Evolutionary conservation across 2,888 invertebrate species (phyloP), one percentile per base, ranked within the genome.

Genomic region (Drosophila melanosoma): DNA sequence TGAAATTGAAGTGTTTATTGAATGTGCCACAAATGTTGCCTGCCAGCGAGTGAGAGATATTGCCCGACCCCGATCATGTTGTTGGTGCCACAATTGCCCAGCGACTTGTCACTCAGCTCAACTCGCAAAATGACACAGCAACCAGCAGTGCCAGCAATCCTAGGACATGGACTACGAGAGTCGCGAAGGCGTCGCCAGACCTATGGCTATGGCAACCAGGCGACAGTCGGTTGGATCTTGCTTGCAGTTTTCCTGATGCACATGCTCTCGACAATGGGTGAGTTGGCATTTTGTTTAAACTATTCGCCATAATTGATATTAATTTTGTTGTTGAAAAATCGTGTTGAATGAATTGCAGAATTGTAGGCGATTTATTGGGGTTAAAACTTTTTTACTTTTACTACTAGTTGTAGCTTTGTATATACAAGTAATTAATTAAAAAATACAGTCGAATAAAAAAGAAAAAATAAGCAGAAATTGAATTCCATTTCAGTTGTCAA

Each of bases 1-100:
- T 78, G 73, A 77, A 77, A 69, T 76, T 87, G 85, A 89, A 86
- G 89, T 86, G 85, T 89, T 86, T 85, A 85, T 87, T 87, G 76
- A 87, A 89, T 79, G 74, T 49, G 82, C 74, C 69, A 68, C 84
- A 79, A 88, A 86, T 83, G 89, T 69, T 71, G 77, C 77, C 52
- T 48, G 63, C 62, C 57, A 67, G 61, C 53, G 26, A 58, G 57
- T 80, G 48, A 81, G 54, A 69, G 67, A 69, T 53, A 70, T 72
- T 68, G 57, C 62, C 53, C 76, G 32, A 69, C 65, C 63, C 64
- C 62, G 66, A 62, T 51, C 59, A 74, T 71, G 67, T 56, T 79
- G 76, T 60, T 56, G 71, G 52, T 49, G 59, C 77, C 36, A 8
- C 26, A 83, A 61, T 64, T 69, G 70, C 62, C 79, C 57, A 80